Conservation (phyloP, 2,113 vertebrate genomes). For the Leucosticte australis region DNA sequence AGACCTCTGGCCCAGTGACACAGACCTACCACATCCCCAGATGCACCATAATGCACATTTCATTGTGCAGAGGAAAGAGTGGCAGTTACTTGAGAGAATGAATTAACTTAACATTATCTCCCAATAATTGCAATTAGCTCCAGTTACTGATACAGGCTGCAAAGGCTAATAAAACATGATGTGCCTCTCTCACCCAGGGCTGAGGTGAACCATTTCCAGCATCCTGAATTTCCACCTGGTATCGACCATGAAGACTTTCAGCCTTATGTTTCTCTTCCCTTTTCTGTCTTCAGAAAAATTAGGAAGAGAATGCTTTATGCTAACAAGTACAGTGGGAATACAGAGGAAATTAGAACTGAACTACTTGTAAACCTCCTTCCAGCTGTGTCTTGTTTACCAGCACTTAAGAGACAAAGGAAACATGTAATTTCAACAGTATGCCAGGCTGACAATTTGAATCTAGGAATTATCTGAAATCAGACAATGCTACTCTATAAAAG, state of each 20-base stretch:
- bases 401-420: not conserved
- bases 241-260: not conserved
- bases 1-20: not conserved
- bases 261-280: not conserved
- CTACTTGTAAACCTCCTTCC: not conserved
- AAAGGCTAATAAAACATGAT: constrained; percentile 1
- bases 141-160: not conserved
- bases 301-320: not conserved
- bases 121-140: not conserved
- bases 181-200: not conserved
- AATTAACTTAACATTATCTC: not conserved
- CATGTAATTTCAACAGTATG: not conserved
- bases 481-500: not conserved
- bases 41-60: not conserved
- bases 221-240: not conserved
- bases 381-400: constrained; percentile 30
- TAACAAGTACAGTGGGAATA: constrained; percentile 26
- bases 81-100: not conserved
- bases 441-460: not conserved
- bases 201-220: not conserved
- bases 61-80: not conserved
- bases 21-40: not conserved
- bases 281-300: not conserved
- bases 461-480: not conserved
- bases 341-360: not conserved